phyloP scores from a whole-genome alignment of 2,888 invertebrate species.

The Luperina nickerlii region DNA sequence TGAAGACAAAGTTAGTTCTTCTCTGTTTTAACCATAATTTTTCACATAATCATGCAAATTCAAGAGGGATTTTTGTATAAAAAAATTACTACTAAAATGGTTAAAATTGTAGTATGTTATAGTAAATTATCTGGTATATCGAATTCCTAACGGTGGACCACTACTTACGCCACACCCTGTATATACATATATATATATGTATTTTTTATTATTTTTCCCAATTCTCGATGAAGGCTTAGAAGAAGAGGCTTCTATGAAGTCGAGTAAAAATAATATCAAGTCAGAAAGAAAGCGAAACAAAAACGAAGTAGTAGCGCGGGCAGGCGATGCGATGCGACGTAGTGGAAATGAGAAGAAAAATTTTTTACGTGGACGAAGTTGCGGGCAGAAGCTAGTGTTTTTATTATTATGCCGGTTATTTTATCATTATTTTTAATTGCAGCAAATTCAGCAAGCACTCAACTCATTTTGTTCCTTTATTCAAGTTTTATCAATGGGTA shows the following conservation, averaged over 20 bases:
- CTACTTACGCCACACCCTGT: no score
- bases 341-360: neutral
- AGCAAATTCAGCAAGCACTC: neutral
- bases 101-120: no score
- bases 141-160: no score
- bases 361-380: neutral
- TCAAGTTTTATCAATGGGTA: neutral
- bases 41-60: no score
- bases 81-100: no score
- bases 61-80: no score
- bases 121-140: no score
- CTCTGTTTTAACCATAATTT: no score
- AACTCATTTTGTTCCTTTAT: neutral
- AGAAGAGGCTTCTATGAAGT: no score
- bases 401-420: neutral
- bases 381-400: neutral
- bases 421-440: neutral
- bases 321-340: neutral
- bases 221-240: neutral
- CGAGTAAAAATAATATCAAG: neutral
- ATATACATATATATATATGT: no score
- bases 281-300: neutral
- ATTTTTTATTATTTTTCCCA: neutral
- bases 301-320: neutral
- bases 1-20: no score